These are phyloP conservation scores for Synergus gifuensis DNA, from an alignment of 2,888 invertebrate species.

Conservation along the genomic window DNA sequence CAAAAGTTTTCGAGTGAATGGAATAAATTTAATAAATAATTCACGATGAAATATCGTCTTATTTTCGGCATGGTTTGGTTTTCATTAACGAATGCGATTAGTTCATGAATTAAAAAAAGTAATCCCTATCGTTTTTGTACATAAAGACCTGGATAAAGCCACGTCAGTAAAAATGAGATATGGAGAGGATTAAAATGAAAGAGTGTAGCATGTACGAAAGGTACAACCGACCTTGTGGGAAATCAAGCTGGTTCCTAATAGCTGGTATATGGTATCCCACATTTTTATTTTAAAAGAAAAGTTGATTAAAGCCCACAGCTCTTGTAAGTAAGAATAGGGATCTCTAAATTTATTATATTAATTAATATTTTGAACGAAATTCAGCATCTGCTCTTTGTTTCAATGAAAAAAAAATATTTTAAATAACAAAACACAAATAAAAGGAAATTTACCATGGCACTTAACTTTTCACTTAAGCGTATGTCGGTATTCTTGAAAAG, in stretches of 20 bases:
- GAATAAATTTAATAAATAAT: too few relatives aligned
- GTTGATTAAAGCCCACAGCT: conserved; percentile 62
- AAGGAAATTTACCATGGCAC: neutral
- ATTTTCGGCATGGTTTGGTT: neutral
- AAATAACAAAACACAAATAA: too few relatives aligned
- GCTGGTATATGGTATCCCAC: neutral
- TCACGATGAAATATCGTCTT: too few relatives aligned
- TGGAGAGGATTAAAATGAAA: conserved; percentile 43
- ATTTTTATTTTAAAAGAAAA: conserved; percentile 60
- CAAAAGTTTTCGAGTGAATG: too few relatives aligned
- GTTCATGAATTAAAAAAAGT: neutral
- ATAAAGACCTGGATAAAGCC: conserved; percentile 45
- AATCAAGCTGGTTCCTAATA: conserved; percentile 52
- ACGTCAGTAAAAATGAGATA: conserved; percentile 41
- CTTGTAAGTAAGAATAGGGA: neutral
- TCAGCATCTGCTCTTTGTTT: too few relatives aligned
- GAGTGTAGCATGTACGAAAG: conserved; percentile 11
- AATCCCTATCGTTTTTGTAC: conserved; percentile 27
- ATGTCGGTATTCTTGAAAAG: conserved; percentile 77
- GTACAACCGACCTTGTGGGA: conserved; percentile 60
- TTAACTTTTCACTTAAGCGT: conserved; percentile 20
- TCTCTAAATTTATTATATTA: too few relatives aligned
- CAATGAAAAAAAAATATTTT: too few relatives aligned
- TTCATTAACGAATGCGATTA: neutral
- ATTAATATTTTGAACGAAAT: too few relatives aligned